Evolutionary conservation across 2,113 vertebrate species (phyloP).

Genomic region (Salvelinus fontinalis): DNA sequence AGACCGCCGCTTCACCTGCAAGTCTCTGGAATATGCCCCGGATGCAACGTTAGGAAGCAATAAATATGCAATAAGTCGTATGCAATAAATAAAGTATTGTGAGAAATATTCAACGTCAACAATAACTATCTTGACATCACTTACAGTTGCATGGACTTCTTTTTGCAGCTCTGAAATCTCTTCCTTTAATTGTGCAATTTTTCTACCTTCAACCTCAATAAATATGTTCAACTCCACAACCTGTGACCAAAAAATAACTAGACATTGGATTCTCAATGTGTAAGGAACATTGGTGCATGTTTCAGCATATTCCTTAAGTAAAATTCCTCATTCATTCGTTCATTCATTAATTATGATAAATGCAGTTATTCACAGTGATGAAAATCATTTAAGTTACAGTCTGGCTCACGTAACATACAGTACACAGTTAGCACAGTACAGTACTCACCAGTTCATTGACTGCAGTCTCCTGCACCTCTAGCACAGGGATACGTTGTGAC

Average conservation of each 20-base stretch:
- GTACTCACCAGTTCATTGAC: slow-evolving; percentile 63
- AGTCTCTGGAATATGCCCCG: slow-evolving; percentile 54
- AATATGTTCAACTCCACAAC: slow-evolving; percentile 48
- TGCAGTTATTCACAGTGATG: too few species aligned
- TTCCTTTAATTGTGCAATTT: slow-evolving; percentile 32
- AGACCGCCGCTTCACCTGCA: slow-evolving; percentile 57
- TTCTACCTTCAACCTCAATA: slow-evolving; percentile 43
- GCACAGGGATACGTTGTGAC: slow-evolving; percentile 56
- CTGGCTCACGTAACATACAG: background rate
- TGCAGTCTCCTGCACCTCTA: slow-evolving; percentile 60
- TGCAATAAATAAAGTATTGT: background rate
- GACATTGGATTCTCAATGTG: too few species aligned
- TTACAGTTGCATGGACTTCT: slow-evolving; percentile 59
- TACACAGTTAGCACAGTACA: slow-evolving; percentile 10
- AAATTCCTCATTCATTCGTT: too few species aligned
- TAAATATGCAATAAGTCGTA: background rate
- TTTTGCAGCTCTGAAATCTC: slow-evolving; percentile 43
- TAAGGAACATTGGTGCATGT: background rate
- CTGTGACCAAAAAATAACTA: slow-evolving; percentile 41
- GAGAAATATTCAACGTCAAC: background rate
- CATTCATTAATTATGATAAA: too few species aligned
- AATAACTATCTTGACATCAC: slow-evolving; percentile 26
- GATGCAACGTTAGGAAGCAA: background rate
- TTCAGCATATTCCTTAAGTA: too few species aligned
- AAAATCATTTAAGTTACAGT: too few species aligned